Base-by-base conservation (phyloP, 1,140 invertebrate genomes). In the Gryon sp. region DNA sequence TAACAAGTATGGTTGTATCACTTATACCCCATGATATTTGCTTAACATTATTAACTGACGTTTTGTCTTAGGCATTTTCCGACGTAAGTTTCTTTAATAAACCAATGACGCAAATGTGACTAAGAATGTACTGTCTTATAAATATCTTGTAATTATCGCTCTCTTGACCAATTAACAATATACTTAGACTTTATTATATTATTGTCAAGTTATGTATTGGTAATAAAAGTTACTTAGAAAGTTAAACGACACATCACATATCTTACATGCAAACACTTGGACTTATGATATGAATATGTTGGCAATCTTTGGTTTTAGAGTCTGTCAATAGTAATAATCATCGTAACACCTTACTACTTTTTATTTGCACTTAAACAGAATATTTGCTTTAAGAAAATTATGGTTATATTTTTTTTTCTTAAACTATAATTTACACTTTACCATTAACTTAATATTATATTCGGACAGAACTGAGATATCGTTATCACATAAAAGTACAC, bases 161-260 rank as follows among this genome's bases (percentile, higher is more conserved):
- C 62, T 80, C 38, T 74, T 53, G 55, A 57, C 76, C 82, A 84
- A 84, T 84, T 84, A 84, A 84, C 80, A 81, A 60, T 60, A 68
- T 41, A 53, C 55, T 63, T 74, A 65, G 76, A 20, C 65, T 83
- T 82, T 70, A 80, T 84, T 81, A 73, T 79, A 68, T 75, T 81
- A 78, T 60, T 69, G 70, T 74, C 74, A 72, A 81, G 79, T 76
- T 80, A 83, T 78, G 74, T 63, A 43, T 62, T 41, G 45, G 46
- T 46, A 45, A 60, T 66, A 60, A 66, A 75, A 66, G 32, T 63
- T 41, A 32, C 36, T 28, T 36, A 66, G 70, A 62, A 66, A 66
- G 70, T 73, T 41, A 41, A 48, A 36, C 34, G 28, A 24, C 32
- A 20, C 40, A 15, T 41, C 24, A 41, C 53, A 16, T 28, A 57